A percentile compares a stretch with the other conserved stretches of the same genome.
Conservation (phyloP, 2,797 vertebrate species). For the Chloroceryle inda region DNA sequence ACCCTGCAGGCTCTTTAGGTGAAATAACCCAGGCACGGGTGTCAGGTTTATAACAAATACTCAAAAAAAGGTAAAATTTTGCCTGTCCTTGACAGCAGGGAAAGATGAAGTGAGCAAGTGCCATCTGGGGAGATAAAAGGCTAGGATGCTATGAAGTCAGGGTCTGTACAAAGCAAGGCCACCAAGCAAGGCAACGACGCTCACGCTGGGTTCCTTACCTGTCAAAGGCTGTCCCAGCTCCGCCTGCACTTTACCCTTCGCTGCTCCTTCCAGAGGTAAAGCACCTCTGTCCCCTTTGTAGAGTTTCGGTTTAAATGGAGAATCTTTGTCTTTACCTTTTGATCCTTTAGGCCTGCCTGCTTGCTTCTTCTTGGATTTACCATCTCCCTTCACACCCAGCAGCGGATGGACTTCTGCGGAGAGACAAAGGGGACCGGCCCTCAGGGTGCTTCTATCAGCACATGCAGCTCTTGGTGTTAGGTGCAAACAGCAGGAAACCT, state of each 20-base stretch:
- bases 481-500: not conserved
- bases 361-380: slow-evolving; percentile 99
- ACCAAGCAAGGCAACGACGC: slow-evolving; percentile 77
- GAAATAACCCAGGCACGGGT: rapidly evolving
- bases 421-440: not conserved
- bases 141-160: slow-evolving; percentile 40
- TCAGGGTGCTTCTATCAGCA: not conserved
- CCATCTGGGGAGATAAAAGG: slow-evolving; percentile 43
- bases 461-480: not conserved
- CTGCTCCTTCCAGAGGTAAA: slow-evolving; percentile 91
- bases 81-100: slow-evolving; percentile 58
- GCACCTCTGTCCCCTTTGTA: slow-evolving; percentile 94
- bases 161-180: slow-evolving; percentile 79
- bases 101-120: slow-evolving; percentile 8
- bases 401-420: slow-evolving; percentile 94
- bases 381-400: slow-evolving; percentile 97
- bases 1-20: not conserved
- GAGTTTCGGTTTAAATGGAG: slow-evolving; percentile 97
- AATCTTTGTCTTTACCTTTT: slow-evolving; percentile 99
- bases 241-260: slow-evolving; percentile 93
- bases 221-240: slow-evolving; percentile 91
- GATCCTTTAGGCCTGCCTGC: slow-evolving; percentile 98
- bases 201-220: slow-evolving; percentile 89
- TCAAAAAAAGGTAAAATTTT: not conserved
- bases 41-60: not conserved